Conservation (phyloP, 1,140 invertebrate species). For the Cotesia typhae region DNA sequence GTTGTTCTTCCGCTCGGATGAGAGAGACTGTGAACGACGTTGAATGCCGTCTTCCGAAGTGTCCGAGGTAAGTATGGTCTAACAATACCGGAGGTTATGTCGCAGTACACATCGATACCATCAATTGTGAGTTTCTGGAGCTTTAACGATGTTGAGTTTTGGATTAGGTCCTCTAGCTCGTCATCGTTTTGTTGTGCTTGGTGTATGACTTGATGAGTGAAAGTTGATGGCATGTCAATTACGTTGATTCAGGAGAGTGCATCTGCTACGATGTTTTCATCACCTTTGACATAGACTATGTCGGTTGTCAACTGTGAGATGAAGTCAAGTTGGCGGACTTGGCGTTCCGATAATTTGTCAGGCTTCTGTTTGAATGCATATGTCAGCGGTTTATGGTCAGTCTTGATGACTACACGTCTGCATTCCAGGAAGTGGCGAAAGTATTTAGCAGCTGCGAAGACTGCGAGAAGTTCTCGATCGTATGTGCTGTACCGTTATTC, state of each 20-base stretch:
- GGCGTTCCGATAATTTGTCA: constrained; percentile 27
- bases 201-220: constrained; percentile 36
- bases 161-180: constrained; percentile 34
- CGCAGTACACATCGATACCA: constrained; percentile 33
- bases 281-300: constrained; percentile 45
- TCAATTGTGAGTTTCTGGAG: constrained; percentile 29
- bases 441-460: constrained; percentile 32
- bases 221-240: constrained; percentile 29
- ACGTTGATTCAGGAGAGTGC: constrained; percentile 41
- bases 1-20: too few relatives aligned
- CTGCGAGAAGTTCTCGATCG: constrained; percentile 49
- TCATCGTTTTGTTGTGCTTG: constrained; percentile 41
- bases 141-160: constrained; percentile 24
- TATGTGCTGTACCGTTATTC: constrained; percentile 41
- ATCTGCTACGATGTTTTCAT: constrained; percentile 49
- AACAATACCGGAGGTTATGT: constrained; percentile 34
- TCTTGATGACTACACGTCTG: constrained; percentile 18
- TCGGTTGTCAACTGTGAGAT: constrained; percentile 48
- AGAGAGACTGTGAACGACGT: too few relatives aligned
- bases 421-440: constrained; percentile 34
- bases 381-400: constrained; percentile 44
- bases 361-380: constrained; percentile 36
- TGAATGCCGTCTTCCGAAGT: too few relatives aligned
- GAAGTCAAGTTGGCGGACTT: constrained; percentile 42
- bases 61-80: constrained; percentile 44